phyloP scores from a whole-genome alignment of 2,888 invertebrate species.

The Agrilus biguttatus region DNA sequence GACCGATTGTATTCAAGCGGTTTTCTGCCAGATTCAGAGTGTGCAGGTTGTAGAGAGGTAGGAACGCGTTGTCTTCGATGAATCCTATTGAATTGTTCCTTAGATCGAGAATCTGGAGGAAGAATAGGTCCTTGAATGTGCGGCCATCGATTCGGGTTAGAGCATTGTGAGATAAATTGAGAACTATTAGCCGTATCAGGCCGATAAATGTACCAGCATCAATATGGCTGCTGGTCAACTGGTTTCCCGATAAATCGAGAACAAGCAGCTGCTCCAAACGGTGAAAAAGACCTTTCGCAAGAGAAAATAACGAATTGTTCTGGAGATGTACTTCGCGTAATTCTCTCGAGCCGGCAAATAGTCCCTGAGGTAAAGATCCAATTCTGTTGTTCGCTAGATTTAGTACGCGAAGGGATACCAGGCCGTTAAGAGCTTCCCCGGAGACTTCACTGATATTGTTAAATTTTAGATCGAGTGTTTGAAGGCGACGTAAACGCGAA shows the following conservation, averaged over 20 bases:
- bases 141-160: conserved; percentile 68
- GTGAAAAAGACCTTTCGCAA: conserved; percentile 72
- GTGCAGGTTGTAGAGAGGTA: conserved; percentile 77
- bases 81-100: conserved; percentile 80
- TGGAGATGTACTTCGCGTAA: conserved; percentile 71
- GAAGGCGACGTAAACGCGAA: conserved; percentile 59
- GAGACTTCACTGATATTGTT: conserved; percentile 72
- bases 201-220: conserved; percentile 77
- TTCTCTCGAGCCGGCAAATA: conserved; percentile 71
- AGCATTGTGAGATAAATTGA: conserved; percentile 77
- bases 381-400: conserved; percentile 80
- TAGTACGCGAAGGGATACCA: conserved; percentile 63
- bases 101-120: conserved; percentile 72
- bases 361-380: conserved; percentile 62
- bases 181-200: conserved; percentile 66
- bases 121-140: conserved; percentile 76
- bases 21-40: conserved; percentile 83
- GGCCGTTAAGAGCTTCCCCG: conserved; percentile 62
- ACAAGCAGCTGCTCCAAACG: conserved; percentile 72
- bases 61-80: conserved; percentile 75
- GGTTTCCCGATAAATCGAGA: conserved; percentile 72
- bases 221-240: conserved; percentile 69
- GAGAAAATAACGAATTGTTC: conserved; percentile 68
- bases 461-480: conserved; percentile 65
- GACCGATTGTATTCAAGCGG: conserved; percentile 64